Evolutionary conservation across 2,113 vertebrate genomes (phyloP).

Genomic region (Ophiodon elongatus): DNA sequence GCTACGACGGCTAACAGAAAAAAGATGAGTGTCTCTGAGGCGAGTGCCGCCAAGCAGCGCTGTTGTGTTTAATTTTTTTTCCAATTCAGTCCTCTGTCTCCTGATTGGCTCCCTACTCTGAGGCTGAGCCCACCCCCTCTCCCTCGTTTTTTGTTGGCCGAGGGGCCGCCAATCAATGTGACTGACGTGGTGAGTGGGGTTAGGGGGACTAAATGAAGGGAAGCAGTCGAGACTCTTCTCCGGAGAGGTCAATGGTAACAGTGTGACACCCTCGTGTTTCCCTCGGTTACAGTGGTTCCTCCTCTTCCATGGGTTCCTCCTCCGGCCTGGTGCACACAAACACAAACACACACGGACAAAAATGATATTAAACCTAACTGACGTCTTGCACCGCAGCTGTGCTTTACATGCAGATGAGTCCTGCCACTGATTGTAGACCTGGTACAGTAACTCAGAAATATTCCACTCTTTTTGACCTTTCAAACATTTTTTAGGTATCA

Average conservation of each 20-base stretch:
- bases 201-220: constrained; percentile 80
- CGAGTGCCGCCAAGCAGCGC: constrained; percentile 55
- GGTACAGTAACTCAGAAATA: background rate
- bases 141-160: constrained; percentile 61
- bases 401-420: no score
- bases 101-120: constrained; percentile 80
- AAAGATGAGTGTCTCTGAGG: constrained; percentile 69
- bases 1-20: constrained; percentile 71
- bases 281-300: constrained; percentile 87
- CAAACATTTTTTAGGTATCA: background rate
- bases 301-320: constrained; percentile 95
- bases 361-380: background rate
- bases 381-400: no score
- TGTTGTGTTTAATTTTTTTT: constrained; percentile 36
- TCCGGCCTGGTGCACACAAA: constrained; percentile 76
- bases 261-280: constrained; percentile 59
- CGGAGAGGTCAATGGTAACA: constrained; percentile 72
- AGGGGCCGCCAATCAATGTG: constrained; percentile 77
- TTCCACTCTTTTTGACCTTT: background rate
- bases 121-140: constrained; percentile 78
- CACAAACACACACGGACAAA: background rate
- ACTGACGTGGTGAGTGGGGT: constrained; percentile 72
- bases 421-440: no score
- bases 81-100: constrained; percentile 77
- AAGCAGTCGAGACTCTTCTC: constrained; percentile 75